Percentiles rank a stretch among this genome's conserved stretches.
Conservation (phyloP, 2,113 vertebrate genomes). For the Anolis sagrei region DNA sequence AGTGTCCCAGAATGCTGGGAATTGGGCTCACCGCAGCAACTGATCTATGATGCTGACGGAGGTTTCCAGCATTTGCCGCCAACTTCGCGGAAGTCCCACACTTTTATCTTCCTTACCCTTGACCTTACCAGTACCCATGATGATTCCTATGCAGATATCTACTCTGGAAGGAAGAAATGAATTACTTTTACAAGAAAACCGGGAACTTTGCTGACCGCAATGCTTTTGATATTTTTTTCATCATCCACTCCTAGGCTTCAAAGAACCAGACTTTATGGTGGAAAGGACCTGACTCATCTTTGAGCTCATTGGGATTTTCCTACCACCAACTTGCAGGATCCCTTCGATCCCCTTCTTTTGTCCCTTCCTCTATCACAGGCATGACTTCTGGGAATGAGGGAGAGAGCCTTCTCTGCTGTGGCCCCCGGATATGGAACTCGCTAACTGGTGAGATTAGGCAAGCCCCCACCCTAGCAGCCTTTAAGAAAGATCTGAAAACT, state of each 20-base stretch:
- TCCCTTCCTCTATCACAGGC: too few species aligned
- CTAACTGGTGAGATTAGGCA: too few species aligned
- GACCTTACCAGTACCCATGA: not conserved
- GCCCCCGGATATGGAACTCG: too few species aligned
- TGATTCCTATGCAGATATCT: not conserved
- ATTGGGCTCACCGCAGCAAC: constrained; percentile 33
- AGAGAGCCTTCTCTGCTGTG: too few species aligned
- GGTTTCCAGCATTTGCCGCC: constrained; percentile 32
- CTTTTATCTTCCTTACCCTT: constrained; percentile 22
- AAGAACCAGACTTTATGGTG: not conserved
- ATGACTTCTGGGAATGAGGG: too few species aligned
- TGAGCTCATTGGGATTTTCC: not conserved
- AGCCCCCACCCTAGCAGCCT: too few species aligned
- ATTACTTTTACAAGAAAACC: constrained; percentile 21
- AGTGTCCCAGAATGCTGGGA: not conserved
- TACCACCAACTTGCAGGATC: too few species aligned
- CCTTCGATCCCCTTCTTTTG: too few species aligned
- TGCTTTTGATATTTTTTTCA: not conserved
- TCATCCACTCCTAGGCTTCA: not conserved
- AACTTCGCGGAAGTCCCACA: constrained; percentile 1
- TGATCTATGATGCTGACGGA: not conserved
- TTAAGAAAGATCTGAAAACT: too few species aligned
- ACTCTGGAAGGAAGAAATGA: rapidly evolving
- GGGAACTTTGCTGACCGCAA: not conserved
- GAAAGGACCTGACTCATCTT: too few species aligned